A percentile compares a stretch with the other conserved stretches of the same genome.
Evolutionary conservation across 2,888 invertebrate genomes (phyloP).

Genomic region (Augochlorella aurata): DNA sequence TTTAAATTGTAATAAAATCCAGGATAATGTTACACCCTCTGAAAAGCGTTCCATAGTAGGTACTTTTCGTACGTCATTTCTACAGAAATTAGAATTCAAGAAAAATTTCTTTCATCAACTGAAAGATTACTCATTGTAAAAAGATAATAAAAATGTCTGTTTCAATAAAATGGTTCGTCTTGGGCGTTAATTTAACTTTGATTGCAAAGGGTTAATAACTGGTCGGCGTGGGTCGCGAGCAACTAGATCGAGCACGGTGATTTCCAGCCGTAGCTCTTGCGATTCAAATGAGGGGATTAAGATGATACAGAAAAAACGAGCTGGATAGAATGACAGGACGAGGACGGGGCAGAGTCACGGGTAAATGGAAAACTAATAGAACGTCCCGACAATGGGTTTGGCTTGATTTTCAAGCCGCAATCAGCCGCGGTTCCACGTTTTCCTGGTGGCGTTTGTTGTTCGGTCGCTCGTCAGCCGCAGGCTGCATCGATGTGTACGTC

Average conservation of each 20-base stretch:
- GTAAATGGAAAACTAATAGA: conserved; percentile 73
- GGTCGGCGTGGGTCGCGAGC: neutral
- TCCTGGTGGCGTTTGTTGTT: conserved; percentile 74
- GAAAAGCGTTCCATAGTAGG: too few species aligned
- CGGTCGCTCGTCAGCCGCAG: conserved; percentile 76
- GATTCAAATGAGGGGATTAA: conserved; percentile 13
- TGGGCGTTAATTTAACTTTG: too few species aligned
- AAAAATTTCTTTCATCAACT: too few species aligned
- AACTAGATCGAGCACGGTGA: neutral
- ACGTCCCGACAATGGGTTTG: conserved; percentile 71
- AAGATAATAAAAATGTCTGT: too few species aligned
- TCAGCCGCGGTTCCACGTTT: conserved; percentile 71
- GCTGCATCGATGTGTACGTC: conserved; percentile 62
- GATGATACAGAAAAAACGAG: conserved; percentile 16
- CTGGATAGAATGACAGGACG: conserved; percentile 1
- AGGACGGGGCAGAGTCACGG: conserved; percentile 44
- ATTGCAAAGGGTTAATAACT: too few species aligned
- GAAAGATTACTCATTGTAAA: too few species aligned
- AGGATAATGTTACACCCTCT: too few species aligned
- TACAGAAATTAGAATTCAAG: too few species aligned
- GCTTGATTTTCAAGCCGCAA: conserved; percentile 74
- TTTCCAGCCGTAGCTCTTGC: neutral
- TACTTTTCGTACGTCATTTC: too few species aligned
- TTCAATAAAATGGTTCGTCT: too few species aligned
- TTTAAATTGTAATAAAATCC: too few species aligned